Base-by-base conservation (phyloP, 2,113 vertebrate genomes). In the Diglossa brunneiventris region DNA sequence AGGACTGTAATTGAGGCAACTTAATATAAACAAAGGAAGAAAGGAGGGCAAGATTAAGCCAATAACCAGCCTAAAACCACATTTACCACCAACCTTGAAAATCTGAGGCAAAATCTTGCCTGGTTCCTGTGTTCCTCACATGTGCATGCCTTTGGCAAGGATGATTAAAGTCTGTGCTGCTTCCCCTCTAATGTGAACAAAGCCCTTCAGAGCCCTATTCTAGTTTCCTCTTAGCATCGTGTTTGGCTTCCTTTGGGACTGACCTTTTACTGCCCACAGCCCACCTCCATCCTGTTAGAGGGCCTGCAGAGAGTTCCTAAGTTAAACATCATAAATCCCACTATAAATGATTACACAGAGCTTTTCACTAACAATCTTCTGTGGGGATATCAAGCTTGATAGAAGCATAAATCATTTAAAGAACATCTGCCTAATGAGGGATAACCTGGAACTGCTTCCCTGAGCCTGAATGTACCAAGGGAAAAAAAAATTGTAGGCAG, bases 311-410 rank as follows among this genome's bases (percentile, higher is more conserved):
- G 96, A 95, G 88, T 87, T 90, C 39, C 86, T 63, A 96, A 96
- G 92, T 95, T 97, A 97, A 97, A 93, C 92, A 94, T 94, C 94
- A 93, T 97, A 97, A 97, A 98, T 97, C 96, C 95, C 92, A 72
- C 90, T 91, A 73, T 96, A 94, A 97, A 96, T 96, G 96, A 97
- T 97, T 97, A 97, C 89, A 94, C 93, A 93, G 95, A 93, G 96
- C 91, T 97, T 97, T 97, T 96, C 92, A 92, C 96, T 96, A 97
- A 96, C 96, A 95, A 93, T 96, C 93, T 95, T 94, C 95, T 90
- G 92, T 83, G 95, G 97, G 96, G 94, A 92, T 95, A 92, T 97
- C 83, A 88, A 62, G 93, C 94, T 94, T 92, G 96, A 97, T 94
- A 94, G 95, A 95, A 84, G 70, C 94, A 97, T 97, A 97, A 97